Conservation (phyloP, 2,113 vertebrate genomes). For the Phyllopteryx taeniolatus region DNA sequence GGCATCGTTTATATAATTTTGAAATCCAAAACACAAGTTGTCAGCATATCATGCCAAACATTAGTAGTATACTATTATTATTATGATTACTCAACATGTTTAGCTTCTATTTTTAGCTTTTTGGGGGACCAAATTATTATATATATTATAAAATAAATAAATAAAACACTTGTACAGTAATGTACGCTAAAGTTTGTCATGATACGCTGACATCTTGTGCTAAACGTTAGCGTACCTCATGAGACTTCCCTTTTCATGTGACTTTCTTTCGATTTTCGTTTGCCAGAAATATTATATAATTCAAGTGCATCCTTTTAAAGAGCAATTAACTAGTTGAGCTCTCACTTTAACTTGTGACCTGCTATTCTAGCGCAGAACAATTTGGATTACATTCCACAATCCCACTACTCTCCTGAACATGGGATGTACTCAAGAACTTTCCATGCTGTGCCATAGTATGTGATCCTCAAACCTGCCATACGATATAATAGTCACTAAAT, state of each 20-base stretch:
- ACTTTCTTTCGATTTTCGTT: no score
- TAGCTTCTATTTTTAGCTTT: background rate
- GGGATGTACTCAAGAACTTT: background rate
- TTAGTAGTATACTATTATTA: background rate
- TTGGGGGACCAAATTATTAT: no score
- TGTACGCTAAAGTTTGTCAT: background rate
- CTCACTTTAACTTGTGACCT: no score
- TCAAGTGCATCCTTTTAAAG: no score
- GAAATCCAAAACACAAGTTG: background rate
- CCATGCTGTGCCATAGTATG: background rate
- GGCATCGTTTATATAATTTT: background rate
- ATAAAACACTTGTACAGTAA: background rate
- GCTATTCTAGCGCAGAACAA: no score
- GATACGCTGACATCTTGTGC: background rate
- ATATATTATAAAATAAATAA: no score
- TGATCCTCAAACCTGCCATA: background rate
- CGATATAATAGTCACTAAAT: slow-evolving; percentile 62
- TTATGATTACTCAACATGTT: background rate
- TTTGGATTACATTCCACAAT: no score
- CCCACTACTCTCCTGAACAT: background rate
- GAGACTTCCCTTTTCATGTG: no score
- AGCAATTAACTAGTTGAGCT: no score
- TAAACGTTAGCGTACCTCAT: background rate
- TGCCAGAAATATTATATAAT: no score
- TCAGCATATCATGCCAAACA: background rate